Evolutionary conservation across 2,113 vertebrate genomes (phyloP), one percentile per base, ranked within the genome.

Genomic region (Eulacestoma nigropectus): DNA sequence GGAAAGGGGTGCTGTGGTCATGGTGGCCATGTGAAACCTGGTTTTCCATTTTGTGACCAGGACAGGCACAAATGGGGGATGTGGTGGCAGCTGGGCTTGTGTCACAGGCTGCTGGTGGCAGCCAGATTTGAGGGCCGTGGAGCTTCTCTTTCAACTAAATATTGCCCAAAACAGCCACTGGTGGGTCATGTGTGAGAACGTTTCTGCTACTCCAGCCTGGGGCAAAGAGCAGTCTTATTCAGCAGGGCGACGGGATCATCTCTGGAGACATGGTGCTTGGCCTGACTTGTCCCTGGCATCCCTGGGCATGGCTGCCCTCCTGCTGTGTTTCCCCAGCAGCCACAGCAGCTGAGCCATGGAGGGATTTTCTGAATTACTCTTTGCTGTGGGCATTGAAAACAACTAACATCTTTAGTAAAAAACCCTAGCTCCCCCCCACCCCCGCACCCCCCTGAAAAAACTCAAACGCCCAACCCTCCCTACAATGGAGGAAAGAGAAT

Each of bases 1-100:
- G 75, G 3, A 3, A 50, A 44, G 19, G 7, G 16, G 11, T 37
- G 30, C 39, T 0, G 0, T 13, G 13, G 32, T 30, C 1, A 1
- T 16, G 25, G 32, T 1, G 3, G 37, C 21, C 14, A 7, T 13
- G 21, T 63, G 59, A 53, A 74, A 74, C 16, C 27, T 17, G 11
- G 30, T 29, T 69, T 41, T 27, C 44, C 19, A 8, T 47, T 69
- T 42, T 27, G 39, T 63, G 49, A 47, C 30, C 1, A 1, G 42
- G 60, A 74, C 32, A 41, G 14, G 11, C 50, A 65, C 23, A 6
- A 0, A 2, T 29, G 49, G 26, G 25, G 13, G 1, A 1, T 13
- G 22, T 0, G 14, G 30, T 35, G 30, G 42, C 22, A 56, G 21
- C 53, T 22, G 26, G 72, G 29, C 47, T n/a, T 30, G 17, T 74